Conservation (phyloP, 2,888 invertebrate species). For the Coenonympha arcania region DNA sequence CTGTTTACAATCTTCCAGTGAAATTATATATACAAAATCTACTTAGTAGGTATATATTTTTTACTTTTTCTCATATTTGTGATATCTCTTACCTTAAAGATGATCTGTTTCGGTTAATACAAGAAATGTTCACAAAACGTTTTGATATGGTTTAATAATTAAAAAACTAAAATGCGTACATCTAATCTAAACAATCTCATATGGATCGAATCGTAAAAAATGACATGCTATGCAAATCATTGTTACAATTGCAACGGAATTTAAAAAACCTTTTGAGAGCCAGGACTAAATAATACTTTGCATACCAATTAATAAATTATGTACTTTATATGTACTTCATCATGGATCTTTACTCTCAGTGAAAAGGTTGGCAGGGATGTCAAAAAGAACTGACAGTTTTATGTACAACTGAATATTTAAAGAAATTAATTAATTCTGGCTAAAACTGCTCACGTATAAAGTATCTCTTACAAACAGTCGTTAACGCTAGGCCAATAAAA, state of each 20-base stretch:
- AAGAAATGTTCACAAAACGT: not conserved
- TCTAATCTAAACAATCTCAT: not conserved
- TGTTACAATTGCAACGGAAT: not conserved
- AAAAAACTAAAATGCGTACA: not conserved
- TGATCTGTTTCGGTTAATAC: not conserved
- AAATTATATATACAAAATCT: not conserved
- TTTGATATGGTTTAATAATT: not conserved
- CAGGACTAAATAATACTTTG: constrained; percentile 1
- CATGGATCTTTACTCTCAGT: not conserved
- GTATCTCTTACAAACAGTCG: not conserved
- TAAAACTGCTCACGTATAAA: not conserved
- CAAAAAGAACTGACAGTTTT: not conserved
- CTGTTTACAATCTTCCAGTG: no score
- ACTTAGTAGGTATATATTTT: not conserved
- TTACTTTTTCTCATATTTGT: not conserved
- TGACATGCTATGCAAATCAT: constrained; percentile 18
- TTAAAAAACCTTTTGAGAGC: not conserved
- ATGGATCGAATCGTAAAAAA: constrained; percentile 10
- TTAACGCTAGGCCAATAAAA: constrained; percentile 11
- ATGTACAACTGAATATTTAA: not conserved
- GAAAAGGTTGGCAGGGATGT: not conserved
- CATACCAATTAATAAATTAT: not conserved
- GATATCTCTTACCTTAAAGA: constrained; percentile 4
- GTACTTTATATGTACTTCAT: no score
- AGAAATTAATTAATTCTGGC: constrained; percentile 5